Evolutionary conservation across 64 coral and sea anemone genomes (phyloP), one percentile per base, ranked within the genome.

Genomic region (Montipora cactus): DNA sequence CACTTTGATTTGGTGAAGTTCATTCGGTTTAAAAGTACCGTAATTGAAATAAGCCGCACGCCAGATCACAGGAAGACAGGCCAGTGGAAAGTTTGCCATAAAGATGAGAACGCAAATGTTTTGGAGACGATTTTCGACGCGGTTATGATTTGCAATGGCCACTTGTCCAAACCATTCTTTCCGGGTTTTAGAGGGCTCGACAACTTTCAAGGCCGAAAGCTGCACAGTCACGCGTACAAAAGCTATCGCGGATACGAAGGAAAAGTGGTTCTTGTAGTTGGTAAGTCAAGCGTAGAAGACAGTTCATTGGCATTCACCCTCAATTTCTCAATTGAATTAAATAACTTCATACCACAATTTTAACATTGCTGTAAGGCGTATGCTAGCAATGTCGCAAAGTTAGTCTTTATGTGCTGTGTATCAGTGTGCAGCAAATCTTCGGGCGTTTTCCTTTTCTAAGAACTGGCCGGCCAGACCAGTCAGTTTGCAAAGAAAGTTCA

Each of bases 91-190:
- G 84, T 95, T 8, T 84, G 28, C 37, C 92, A 79, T 80, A 68
- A 79, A 14, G 79, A 89, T 16, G 78, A 14, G 12, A 44, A 88
- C 15, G 44, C 21, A 48, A 72, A 21, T 2, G 58, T 28, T 5
- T 12, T 55, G 16, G 19, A 92, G 5, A 92, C 58, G 59, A 74
- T 92, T 91, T 98, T 85, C 62, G 96, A 95, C 71, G 96, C 84
- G 8, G 96, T 95, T 7, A 79, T 98, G 83, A 87, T 98, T 22
- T 98, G 96, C 47, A 91, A 93, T 4, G 96, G 96, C 2, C 93
- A 98, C 74, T 78, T 95, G 8, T 95, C 89, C 79, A 71, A 89
- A 44, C 87, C 89, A 19, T 79, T 78, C 10, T 79, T 64, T 74
- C 79, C 92, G 45, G 49, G 2, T 10, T 92, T 95, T 37, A 75